Evolutionary conservation across 2,888 invertebrate genomes (phyloP), one percentile per base, ranked within the genome.

Genomic region (Himalopsyche japonica): DNA sequence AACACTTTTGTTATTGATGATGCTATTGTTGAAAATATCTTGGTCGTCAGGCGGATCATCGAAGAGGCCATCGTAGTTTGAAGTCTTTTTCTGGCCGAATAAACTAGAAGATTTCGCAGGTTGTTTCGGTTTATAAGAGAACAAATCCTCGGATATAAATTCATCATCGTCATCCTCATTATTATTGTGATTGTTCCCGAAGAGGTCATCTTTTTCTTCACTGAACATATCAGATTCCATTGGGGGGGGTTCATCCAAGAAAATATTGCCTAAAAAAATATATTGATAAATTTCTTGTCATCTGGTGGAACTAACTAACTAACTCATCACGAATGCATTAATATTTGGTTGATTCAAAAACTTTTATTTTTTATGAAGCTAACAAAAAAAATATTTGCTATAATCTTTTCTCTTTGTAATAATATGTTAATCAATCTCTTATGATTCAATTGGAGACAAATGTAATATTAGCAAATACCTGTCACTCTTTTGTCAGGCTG

Each of bases 161-260:
- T 90, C 90, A 1, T 90, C 90, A 10, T 89, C 86, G 0, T 87
- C 88, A 43, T 79, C 48, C 7, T 0, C 86, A 48, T 87, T 27
- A 88, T 87, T n/a, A 86, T 87, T 4, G 18, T 76, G 79, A 34
- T 57, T 32, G 4, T 47, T 48, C 20, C 82, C 83, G 78, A 83
- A 83, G 8, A 85, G 34, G 20, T 85, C 82, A 34, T 83, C 81
- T 27, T 89, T 88, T 1, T 85, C 87, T 0, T 88, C 88, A 0
- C 88, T 87, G 15, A 88, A 87, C 10, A 87, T 86, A 1, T 86
- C 83, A 0, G 89, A 88, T 76, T 92, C 92, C 0, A 93, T 87
- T 0, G 93, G 93, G 0, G 94, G 94, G 0, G 94, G 94, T 88
- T 93, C 93, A 87, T 93, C 93, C 0, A 90, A 89, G 89, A 94